These are phyloP conservation scores for Zingel zingel DNA, from an alignment of 2,113 vertebrate genomes.

Conservation along the genomic window DNA sequence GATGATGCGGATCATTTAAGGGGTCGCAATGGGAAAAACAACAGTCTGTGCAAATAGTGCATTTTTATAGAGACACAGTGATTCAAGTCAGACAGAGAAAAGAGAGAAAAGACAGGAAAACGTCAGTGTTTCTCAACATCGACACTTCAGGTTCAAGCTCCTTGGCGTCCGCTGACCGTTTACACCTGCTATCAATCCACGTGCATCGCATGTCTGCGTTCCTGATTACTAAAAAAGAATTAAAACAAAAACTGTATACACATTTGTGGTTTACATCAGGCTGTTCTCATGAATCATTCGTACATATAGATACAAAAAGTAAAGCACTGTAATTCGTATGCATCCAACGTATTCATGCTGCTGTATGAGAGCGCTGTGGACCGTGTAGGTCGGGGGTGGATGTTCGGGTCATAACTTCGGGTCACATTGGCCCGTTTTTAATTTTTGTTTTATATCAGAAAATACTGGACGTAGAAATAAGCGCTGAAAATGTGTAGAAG, in stretches of 20 bases:
- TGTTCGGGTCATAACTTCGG: too few species aligned
- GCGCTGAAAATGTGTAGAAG: too few species aligned
- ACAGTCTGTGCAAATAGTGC: slow-evolving; percentile 78
- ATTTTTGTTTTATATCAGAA: too few species aligned
- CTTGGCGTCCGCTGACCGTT: neutral
- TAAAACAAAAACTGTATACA: neutral
- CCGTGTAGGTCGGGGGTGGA: too few species aligned
- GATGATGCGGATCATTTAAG: slow-evolving; percentile 15
- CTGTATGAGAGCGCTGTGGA: too few species aligned
- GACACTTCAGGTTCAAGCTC: neutral
- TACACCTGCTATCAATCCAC: neutral
- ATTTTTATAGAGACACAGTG: slow-evolving; percentile 58
- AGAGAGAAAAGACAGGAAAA: neutral
- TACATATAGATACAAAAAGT: too few species aligned
- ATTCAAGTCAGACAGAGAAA: neutral
- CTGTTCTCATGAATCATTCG: too few species aligned
- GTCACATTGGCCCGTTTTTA: too few species aligned
- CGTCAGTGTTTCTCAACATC: neutral
- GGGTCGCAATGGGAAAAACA: slow-evolving; percentile 18
- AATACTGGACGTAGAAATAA: too few species aligned
- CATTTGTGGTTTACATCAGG: neutral
- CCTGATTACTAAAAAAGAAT: neutral
- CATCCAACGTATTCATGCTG: too few species aligned
- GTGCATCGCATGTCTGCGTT: neutral
- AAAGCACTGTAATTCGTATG: too few species aligned